These are phyloP conservation scores for Metalampra italica DNA, from an alignment of 2,888 invertebrate genomes.

Conservation along the genomic window DNA sequence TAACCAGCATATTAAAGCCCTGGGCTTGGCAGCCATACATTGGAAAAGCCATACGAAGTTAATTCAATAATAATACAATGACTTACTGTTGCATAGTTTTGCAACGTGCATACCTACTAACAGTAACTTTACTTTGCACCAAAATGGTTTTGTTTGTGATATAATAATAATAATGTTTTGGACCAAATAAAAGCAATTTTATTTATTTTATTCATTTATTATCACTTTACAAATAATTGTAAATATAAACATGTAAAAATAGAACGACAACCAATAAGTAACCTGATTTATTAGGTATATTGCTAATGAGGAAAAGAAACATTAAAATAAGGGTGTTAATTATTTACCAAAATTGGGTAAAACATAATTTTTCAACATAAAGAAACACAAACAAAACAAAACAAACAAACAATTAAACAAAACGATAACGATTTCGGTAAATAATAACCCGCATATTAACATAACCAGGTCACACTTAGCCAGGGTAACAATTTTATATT, in stretches of 20 bases:
- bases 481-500: neutral
- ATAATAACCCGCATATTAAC: neutral
- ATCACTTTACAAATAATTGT: neutral
- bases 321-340: neutral
- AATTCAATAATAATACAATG: no score
- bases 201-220: neutral
- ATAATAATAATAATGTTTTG: neutral
- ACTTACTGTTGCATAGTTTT: no score
- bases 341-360: slow-evolving; percentile 10
- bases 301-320: no score
- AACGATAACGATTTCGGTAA: neutral
- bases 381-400: neutral
- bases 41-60: no score
- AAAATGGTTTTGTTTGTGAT: no score
- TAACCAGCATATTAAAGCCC: no score
- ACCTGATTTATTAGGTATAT: neutral
- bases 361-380: slow-evolving; percentile 6
- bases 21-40: no score
- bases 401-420: neutral
- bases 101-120: no score
- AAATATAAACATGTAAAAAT: slow-evolving; percentile 6
- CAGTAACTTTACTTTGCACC: no score
- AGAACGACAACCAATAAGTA: neutral
- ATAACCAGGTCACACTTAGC: neutral
- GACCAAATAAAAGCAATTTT: neutral